Conservation (phyloP, 2,113 vertebrate species). For the Corydoras sp. region DNA sequence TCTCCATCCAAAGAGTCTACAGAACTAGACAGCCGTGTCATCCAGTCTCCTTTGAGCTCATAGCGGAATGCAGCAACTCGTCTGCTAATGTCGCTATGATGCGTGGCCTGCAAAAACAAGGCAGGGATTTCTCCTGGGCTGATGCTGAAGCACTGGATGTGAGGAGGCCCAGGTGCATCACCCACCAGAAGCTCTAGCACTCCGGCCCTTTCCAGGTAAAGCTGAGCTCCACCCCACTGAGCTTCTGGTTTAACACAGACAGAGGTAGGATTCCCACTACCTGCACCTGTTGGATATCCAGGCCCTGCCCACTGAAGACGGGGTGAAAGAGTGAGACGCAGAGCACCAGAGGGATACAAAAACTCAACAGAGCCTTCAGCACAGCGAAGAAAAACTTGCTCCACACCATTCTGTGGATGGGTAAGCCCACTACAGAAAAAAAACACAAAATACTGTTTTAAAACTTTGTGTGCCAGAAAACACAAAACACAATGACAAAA, state of each 20-base stretch:
- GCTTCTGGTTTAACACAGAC: conserved; percentile 76
- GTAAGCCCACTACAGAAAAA: conserved; percentile 73
- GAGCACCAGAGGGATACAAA: conserved; percentile 83
- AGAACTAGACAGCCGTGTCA: conserved; percentile 62
- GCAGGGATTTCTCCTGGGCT: conserved; percentile 73
- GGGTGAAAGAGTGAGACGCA: conserved; percentile 78
- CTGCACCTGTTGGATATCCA: conserved; percentile 45
- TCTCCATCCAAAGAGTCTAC: conserved; percentile 61
- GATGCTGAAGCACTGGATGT: conserved; percentile 77
- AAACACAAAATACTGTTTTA: not conserved
- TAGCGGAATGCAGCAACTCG: conserved; percentile 84
- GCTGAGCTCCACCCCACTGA: conserved; percentile 80
- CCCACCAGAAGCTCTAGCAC: conserved; percentile 79
- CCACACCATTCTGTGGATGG: conserved; percentile 80
- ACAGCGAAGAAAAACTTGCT: conserved; percentile 83
- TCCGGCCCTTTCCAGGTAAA: conserved; percentile 81
- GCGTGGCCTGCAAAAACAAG: conserved; percentile 84
- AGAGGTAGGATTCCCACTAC: conserved; percentile 59
- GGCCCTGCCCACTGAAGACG: conserved; percentile 63
- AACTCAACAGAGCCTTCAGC: conserved; percentile 81
- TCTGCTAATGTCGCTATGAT: conserved; percentile 85
- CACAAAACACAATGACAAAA: no score
- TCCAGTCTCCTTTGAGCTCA: conserved; percentile 75
- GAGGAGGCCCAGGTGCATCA: conserved; percentile 59
- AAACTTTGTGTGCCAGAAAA: not conserved